Evolutionary conservation across 2,888 invertebrate species (phyloP).

Genomic region (Dicyrtoma fusca): DNA sequence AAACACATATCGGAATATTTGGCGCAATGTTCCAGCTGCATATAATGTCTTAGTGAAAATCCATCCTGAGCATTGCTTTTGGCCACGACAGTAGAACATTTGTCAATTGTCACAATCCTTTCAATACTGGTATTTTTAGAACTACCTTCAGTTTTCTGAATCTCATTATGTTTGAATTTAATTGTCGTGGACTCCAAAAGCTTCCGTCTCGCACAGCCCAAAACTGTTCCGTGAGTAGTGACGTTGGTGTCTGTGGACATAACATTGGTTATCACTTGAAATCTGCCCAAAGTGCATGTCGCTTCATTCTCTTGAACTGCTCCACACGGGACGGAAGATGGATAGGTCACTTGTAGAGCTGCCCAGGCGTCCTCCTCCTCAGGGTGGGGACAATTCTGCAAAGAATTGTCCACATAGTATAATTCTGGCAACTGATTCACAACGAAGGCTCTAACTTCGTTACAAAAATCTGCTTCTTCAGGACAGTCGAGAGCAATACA

Average conservation of each 20-base stretch:
- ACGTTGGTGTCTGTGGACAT: constrained; percentile 1
- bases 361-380: constrained; percentile 34
- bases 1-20: constrained; percentile 47
- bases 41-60: constrained; percentile 39
- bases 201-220: constrained; percentile 49
- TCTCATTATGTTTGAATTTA: constrained; percentile 18
- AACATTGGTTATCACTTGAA: constrained; percentile 39
- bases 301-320: constrained; percentile 39
- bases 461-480: constrained; percentile 22
- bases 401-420: constrained; percentile 42
- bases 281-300: constrained; percentile 49
- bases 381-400: constrained; percentile 43
- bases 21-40: constrained; percentile 52
- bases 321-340: constrained; percentile 34
- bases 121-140: neutral
- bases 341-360: constrained; percentile 14
- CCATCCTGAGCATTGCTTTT: constrained; percentile 25
- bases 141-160: neutral
- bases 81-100: constrained; percentile 6
- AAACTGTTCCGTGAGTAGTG: constrained; percentile 48
- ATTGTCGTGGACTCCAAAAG: constrained; percentile 37
- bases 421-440: constrained; percentile 34
- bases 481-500: constrained; percentile 48
- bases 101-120: constrained; percentile 24
- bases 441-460: constrained; percentile 38